Percentiles rank a stretch among this genome's conserved stretches.
phyloP scores from a whole-genome alignment of 2,113 vertebrate genomes.

The Gorsachius goisagi region DNA sequence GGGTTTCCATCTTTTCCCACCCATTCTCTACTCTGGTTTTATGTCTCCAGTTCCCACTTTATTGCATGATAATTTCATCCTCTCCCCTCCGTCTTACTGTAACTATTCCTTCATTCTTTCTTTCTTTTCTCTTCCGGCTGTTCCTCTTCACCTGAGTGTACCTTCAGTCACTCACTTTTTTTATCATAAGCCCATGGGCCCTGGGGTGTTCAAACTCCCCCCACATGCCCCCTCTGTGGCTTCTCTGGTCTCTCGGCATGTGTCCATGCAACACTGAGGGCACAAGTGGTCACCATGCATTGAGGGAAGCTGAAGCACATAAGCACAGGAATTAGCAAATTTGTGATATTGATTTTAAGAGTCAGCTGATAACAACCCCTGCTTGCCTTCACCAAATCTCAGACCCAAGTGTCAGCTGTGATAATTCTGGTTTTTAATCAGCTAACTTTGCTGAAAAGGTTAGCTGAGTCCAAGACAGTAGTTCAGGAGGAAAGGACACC shows the following conservation, averaged over 20 bases:
- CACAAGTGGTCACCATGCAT: neutral
- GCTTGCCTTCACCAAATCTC: neutral
- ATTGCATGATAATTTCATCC: neutral
- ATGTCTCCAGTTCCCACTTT: neutral
- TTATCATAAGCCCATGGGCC: neutral
- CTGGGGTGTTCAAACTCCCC: neutral
- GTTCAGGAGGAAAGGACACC: neutral
- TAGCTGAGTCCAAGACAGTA: neutral
- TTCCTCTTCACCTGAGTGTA: neutral
- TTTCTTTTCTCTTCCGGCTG: neutral
- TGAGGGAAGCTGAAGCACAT: neutral
- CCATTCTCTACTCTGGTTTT: neutral
- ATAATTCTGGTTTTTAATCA: neutral
- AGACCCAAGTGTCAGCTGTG: neutral
- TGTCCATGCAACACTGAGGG: accelerated
- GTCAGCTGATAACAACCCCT: neutral
- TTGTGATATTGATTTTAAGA: neutral
- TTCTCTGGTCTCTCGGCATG: neutral
- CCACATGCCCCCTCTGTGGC: neutral
- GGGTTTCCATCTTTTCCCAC: slow-evolving; percentile 1
- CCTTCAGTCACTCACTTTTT: neutral
- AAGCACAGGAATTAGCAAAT: neutral
- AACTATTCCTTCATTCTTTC: neutral
- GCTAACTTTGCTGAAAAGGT: neutral
- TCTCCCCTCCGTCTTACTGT: neutral